These are phyloP conservation scores for Rhopalosiphum nymphaeae DNA, from an alignment of 2,888 invertebrate genomes.

Conservation along the genomic window DNA sequence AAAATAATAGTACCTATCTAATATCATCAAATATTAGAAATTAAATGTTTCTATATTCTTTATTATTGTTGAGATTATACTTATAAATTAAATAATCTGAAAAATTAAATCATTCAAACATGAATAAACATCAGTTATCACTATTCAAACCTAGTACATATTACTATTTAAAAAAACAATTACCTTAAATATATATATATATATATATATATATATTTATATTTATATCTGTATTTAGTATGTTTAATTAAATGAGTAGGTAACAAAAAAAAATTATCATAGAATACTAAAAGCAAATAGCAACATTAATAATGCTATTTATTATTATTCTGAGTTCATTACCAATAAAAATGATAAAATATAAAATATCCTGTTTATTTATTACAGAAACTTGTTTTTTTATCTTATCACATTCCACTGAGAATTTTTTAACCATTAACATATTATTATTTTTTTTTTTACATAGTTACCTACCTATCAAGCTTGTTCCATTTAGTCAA, in stretches of 20 bases:
- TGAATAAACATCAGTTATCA: not conserved
- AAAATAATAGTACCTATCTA: not conserved
- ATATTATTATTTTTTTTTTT: constrained; percentile 30
- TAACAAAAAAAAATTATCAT: constrained; percentile 17
- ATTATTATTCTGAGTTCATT: constrained; percentile 45
- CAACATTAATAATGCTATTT: not conserved
- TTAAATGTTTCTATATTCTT: not conserved
- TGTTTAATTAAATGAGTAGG: not conserved
- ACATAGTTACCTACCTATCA: constrained; percentile 1
- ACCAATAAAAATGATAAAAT: constrained; percentile 50
- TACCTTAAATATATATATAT: not conserved
- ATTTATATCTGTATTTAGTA: not conserved
- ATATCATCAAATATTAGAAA: not conserved
- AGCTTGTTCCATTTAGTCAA: constrained; percentile 40
- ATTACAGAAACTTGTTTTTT: constrained; percentile 55
- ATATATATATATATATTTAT: not conserved
- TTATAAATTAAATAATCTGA: not conserved
- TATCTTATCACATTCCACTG: constrained; percentile 57
- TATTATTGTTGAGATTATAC: not conserved
- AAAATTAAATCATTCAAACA: not conserved
- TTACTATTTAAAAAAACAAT: not conserved
- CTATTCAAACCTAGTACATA: not conserved
- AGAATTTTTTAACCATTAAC: constrained; percentile 51
- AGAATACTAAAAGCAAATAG: constrained; percentile 27
- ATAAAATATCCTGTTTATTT: constrained; percentile 52